Evolutionary conservation across 1,140 invertebrate species (phyloP).

Genomic region (Coenobita brevimanus): DNA sequence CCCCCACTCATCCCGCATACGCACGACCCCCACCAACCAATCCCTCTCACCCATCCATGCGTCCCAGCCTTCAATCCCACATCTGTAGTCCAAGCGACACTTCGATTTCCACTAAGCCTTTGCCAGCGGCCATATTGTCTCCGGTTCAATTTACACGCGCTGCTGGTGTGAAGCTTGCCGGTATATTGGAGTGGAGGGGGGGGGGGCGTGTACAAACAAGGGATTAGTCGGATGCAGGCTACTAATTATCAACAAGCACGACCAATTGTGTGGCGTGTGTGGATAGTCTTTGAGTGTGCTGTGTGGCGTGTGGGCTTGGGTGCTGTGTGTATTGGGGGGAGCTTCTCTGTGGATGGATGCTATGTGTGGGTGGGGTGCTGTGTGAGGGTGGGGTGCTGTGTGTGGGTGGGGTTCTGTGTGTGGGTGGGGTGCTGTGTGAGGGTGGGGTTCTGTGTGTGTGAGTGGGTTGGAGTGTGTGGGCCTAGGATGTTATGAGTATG

Average conservation of each 20-base stretch:
- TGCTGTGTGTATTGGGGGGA: neutral
- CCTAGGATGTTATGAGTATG: too few relatives aligned
- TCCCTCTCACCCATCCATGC: neutral
- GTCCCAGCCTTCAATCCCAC: slow-evolving; percentile 19
- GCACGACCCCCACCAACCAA: neutral
- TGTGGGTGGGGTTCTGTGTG: too few relatives aligned
- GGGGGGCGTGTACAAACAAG: slow-evolving; percentile 60
- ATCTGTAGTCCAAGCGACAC: slow-evolving; percentile 11
- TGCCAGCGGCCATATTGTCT: slow-evolving; percentile 57
- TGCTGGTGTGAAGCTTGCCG: slow-evolving; percentile 47
- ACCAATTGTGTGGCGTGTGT: slow-evolving; percentile 49
- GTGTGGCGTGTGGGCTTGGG: neutral
- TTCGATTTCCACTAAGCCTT: slow-evolving; percentile 41
- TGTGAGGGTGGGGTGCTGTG: too few relatives aligned
- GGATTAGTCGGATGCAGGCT: slow-evolving; percentile 48
- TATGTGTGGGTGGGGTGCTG: too few relatives aligned
- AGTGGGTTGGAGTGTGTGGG: too few relatives aligned
- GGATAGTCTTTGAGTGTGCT: slow-evolving; percentile 41
- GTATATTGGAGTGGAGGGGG: slow-evolving; percentile 56
- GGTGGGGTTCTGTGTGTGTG: too few relatives aligned
- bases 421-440: too few relatives aligned
- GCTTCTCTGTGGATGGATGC: neutral
- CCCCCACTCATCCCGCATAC: too few relatives aligned
- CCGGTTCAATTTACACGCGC: slow-evolving; percentile 61
- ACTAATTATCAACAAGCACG: slow-evolving; percentile 61